Base-by-base conservation (phyloP, 2,888 invertebrate genomes). In the Cacoxenus indagator region DNA sequence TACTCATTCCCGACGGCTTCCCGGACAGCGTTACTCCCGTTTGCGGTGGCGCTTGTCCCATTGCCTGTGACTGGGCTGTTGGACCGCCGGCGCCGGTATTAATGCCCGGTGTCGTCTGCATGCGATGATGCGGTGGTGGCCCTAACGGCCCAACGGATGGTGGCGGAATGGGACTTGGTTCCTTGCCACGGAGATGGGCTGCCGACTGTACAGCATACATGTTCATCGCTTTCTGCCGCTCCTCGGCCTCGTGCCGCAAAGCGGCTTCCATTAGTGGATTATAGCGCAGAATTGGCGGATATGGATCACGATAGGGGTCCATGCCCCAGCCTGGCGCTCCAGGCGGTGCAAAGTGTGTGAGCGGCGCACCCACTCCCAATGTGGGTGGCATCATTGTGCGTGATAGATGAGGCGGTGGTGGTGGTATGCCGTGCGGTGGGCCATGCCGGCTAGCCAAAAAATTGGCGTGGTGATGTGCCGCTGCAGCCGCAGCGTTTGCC, bases 251-350 rank as follows among this genome's bases (percentile, higher is more conserved):
- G 57, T 92, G 93, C 67, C 94, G 90, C 84, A 93, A 91, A 22
- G 93, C 93, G 14, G 93, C 94, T 78, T 94, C 94, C 89, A 95
- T 92, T 37, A 95, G 89, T 22, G 95, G 94, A 85, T 94, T 94
- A 86, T 94, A 94, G 67, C 94, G 91, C 86, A 93, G 89, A 74
- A 94, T 90, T 48, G 93, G 92, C 17, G 77, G 78, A 87, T 93
- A 94, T 31, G 91, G 90, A 82, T 91, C 90, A 65, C 93, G 91
- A 89, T 93, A 93, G 11, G 93, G 92, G 87, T 93, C 93, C 70
- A 88, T 84, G 26, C 85, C 77, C 91, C 91, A 91, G 19, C 85
- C 83, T 31, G 88, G 87, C 9, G 91, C 90, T 1, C 91, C 90
- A 77, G 91, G 90, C 59, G 91, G 90, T 62, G 90, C 90, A 67